Conservation (phyloP, 2,113 vertebrate species). For the Synodontis membranacea region DNA sequence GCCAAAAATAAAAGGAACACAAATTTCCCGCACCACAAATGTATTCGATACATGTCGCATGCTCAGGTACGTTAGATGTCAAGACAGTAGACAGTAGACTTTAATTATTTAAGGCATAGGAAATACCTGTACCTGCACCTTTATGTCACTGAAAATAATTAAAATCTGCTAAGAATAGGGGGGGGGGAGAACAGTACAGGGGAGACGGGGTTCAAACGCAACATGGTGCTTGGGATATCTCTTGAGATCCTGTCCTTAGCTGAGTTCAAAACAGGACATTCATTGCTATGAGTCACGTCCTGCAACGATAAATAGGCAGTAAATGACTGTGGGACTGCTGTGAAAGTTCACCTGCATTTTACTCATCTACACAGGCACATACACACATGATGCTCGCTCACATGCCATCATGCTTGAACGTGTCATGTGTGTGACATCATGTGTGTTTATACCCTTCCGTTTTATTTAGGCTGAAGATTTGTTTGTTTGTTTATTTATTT, state of each 20-base stretch:
- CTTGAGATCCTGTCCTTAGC: neutral
- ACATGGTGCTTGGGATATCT: neutral
- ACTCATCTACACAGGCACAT: neutral
- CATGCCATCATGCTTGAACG: neutral
- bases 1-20: neutral
- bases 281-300: neutral
- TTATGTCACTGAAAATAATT: neutral
- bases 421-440: neutral
- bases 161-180: neutral
- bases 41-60: neutral
- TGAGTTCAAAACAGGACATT: neutral
- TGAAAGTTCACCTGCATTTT: neutral
- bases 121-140: neutral
- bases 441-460: neutral
- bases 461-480: neutral
- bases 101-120: neutral
- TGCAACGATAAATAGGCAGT: neutral
- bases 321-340: neutral
- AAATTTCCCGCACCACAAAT: neutral
- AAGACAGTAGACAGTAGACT: neutral
- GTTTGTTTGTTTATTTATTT: too few species aligned
- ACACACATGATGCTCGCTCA: neutral
- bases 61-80: neutral
- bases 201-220: neutral
- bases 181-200: neutral